A percentile compares a stretch with the other conserved stretches of the same genome.
phyloP scores from a whole-genome alignment of 1,140 invertebrate genomes.

The Octopus sinensis region DNA sequence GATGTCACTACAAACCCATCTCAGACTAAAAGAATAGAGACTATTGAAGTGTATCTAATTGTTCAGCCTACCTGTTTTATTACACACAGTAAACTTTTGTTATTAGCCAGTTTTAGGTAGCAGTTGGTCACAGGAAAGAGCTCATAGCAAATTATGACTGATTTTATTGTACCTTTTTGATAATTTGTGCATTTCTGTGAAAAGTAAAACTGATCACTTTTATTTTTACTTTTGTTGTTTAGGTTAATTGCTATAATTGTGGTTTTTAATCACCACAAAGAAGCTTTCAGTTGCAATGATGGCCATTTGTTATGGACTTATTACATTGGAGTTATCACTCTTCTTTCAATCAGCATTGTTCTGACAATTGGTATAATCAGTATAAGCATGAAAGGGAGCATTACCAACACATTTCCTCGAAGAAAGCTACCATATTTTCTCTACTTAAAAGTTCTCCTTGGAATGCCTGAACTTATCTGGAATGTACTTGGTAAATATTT shows the following conservation, averaged over 20 bases:
- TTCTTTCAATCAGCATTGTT: conserved; percentile 47
- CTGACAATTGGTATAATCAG: conserved; percentile 44
- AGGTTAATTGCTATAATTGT: conserved; percentile 31
- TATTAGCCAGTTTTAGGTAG: too few relatives aligned
- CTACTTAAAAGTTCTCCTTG: conserved; percentile 61
- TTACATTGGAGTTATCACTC: conserved; percentile 44
- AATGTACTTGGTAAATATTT: conserved; percentile 67
- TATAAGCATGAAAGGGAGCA: conserved; percentile 55
- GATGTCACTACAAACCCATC: too few relatives aligned
- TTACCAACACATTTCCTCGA: conserved; percentile 51
- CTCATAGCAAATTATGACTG: too few relatives aligned
- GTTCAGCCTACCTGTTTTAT: too few relatives aligned
- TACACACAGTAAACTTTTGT: too few relatives aligned
- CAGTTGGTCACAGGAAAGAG: too few relatives aligned
- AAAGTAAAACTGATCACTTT: background rate
- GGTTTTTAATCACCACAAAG: conserved; percentile 29
- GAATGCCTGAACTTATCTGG: conserved; percentile 73
- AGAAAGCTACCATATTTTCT: conserved; percentile 52
- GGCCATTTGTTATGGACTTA: conserved; percentile 36
- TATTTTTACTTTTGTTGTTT: conserved; percentile 3
- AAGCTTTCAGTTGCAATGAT: conserved; percentile 27
- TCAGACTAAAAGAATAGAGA: too few relatives aligned
- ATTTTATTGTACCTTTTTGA: too few relatives aligned
- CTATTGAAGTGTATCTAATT: too few relatives aligned
- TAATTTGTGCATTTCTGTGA: too few relatives aligned